Evolutionary conservation across 2,797 vertebrate species (phyloP).

Genomic region (Leucoraja ocellata): DNA sequence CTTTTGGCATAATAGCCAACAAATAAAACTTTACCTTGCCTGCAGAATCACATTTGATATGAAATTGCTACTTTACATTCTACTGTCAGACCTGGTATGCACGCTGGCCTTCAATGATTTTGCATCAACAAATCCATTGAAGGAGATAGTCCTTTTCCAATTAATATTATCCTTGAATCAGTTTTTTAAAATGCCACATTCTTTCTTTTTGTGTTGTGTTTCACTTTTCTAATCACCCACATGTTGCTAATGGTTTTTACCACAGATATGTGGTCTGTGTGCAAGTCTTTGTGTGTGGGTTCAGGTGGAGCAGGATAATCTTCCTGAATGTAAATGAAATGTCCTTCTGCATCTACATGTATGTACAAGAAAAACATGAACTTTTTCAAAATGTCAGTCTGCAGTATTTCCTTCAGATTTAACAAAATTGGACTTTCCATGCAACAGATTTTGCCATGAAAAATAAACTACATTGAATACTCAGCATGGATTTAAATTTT

Average conservation of each 20-base stretch:
- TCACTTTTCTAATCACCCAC: not conserved
- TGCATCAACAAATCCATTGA: not conserved
- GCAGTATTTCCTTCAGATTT: not conserved
- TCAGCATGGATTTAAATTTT: not conserved
- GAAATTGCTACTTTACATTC: not conserved
- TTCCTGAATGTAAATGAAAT: constrained; percentile 16
- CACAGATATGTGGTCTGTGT: not conserved
- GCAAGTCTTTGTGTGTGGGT: not conserved
- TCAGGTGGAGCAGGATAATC: not conserved
- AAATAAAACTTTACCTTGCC: not conserved
- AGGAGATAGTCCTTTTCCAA: not conserved
- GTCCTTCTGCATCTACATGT: not conserved
- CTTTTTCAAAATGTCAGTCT: not conserved
- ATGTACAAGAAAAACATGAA: not conserved
- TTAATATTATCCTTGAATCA: not conserved
- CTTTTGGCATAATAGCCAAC: not conserved
- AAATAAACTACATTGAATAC: constrained; percentile 10
- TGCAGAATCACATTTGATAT: too few species aligned
- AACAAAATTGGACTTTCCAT: constrained; percentile 6
- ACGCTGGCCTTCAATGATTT: not conserved
- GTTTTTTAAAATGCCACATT: not conserved
- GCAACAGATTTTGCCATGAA: not conserved
- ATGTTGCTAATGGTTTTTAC: not conserved
- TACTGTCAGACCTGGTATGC: not conserved
- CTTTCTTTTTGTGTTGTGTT: not conserved